Evolutionary conservation across 1,140 invertebrate species (phyloP).

Genomic region (Drosophila fuyamai): DNA sequence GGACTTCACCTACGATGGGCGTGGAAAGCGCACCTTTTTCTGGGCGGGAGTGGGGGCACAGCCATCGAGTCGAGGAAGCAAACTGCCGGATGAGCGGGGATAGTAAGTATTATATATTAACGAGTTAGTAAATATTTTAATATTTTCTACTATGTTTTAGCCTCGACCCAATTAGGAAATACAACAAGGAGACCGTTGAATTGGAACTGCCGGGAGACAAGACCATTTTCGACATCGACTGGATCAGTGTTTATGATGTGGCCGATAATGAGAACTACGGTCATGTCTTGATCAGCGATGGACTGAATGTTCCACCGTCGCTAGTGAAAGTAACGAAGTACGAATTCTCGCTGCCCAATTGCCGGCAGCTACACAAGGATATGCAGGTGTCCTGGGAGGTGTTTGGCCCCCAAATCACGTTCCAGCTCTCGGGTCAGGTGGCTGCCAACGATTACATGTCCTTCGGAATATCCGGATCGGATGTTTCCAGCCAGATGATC

Average conservation of each 20-base stretch:
- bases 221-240: constrained; percentile 93
- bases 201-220: constrained; percentile 92
- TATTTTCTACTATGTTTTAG: constrained; percentile 83
- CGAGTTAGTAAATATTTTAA: neutral
- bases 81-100: constrained; percentile 95
- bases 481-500: constrained; percentile 91
- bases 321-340: constrained; percentile 87
- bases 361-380: constrained; percentile 93
- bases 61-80: constrained; percentile 91
- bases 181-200: constrained; percentile 90
- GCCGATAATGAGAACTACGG: constrained; percentile 90
- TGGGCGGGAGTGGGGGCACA: constrained; percentile 95
- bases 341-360: constrained; percentile 90
- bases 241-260: constrained; percentile 93
- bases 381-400: constrained; percentile 95
- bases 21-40: constrained; percentile 92
- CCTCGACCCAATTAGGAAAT: constrained; percentile 89
- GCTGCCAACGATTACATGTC: constrained; percentile 93
- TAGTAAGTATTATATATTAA: constrained; percentile 90
- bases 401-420: constrained; percentile 94
- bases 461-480: constrained; percentile 93
- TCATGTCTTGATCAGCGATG: constrained; percentile 91
- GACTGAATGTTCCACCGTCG: constrained; percentile 94
- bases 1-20: constrained; percentile 92
- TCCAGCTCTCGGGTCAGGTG: constrained; percentile 93